A percentile compares a stretch with the other conserved stretches of the same genome.
These are phyloP conservation scores for Siniperca chuatsi DNA, from an alignment of 2,113 vertebrate genomes.

Conservation along the genomic window DNA sequence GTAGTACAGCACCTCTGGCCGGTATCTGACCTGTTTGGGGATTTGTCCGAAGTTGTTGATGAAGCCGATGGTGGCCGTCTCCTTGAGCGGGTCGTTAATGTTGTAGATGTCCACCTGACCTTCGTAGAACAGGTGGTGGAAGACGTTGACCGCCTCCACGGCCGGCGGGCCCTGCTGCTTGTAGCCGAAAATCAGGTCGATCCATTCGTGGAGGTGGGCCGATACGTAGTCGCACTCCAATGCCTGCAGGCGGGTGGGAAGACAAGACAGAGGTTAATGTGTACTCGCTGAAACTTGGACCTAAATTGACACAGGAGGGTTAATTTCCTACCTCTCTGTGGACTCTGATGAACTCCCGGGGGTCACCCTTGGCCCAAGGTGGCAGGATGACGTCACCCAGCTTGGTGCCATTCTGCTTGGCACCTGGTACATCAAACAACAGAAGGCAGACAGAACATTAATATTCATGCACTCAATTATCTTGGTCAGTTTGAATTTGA, in stretches of 20 bases:
- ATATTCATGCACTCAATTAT: not conserved
- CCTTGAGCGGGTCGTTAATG: constrained; percentile 98
- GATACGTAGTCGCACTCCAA: constrained; percentile 98
- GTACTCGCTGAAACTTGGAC: fast-evolving
- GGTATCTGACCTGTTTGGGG: constrained; percentile 93
- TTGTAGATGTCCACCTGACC: constrained; percentile 99
- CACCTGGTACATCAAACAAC: constrained; percentile 81
- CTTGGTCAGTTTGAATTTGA: too few relatives aligned
- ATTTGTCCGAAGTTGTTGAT: constrained; percentile 99
- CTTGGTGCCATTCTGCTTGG: constrained; percentile 97
- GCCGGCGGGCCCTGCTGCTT: constrained; percentile 98
- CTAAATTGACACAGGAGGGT: fast-evolving
- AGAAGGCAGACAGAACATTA: not conserved
- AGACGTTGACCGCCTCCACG: constrained; percentile 97
- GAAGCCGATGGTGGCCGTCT: constrained; percentile 98
- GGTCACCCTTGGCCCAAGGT: constrained; percentile 98
- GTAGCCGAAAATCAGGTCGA: constrained; percentile 97
- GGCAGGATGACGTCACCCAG: constrained; percentile 96
- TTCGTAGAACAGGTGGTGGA: constrained; percentile 99
- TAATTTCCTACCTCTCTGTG: constrained; percentile 90
- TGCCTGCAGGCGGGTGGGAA: constrained; percentile 82
- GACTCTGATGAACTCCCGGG: constrained; percentile 97
- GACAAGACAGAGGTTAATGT: not conserved
- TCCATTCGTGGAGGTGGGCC: constrained; percentile 98
- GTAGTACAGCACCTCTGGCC: not conserved